Percentiles rank a stretch among this genome's conserved stretches.
Evolutionary conservation across 2,797 vertebrate genomes (phyloP).

Genomic region (Sebastes steindachneri): DNA sequence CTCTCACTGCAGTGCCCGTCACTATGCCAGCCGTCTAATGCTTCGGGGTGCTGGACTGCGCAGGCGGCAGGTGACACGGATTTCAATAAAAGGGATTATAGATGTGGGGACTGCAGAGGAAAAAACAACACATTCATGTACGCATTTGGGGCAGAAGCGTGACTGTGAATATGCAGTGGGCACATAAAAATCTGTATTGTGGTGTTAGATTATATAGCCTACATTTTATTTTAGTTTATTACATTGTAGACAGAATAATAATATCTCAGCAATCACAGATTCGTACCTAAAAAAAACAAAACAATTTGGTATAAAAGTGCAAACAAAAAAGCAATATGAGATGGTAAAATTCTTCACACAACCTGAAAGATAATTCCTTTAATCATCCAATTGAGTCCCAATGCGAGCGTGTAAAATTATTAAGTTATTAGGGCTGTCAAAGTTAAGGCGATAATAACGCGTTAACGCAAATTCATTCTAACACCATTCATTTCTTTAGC

Average conservation of each 20-base stretch:
- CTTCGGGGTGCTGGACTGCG: slow-evolving; percentile 83
- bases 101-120: slow-evolving; percentile 79
- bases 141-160: slow-evolving; percentile 50
- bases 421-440: too few relatives aligned
- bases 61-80: slow-evolving; percentile 85
- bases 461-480: too few relatives aligned
- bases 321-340: not conserved
- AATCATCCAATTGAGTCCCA: not conserved
- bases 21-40: slow-evolving; percentile 77
- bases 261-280: not conserved
- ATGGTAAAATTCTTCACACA: not conserved
- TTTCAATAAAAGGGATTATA: slow-evolving; percentile 88
- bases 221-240: not conserved
- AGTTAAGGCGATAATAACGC: too few relatives aligned
- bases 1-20: slow-evolving; percentile 74
- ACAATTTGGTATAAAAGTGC: not conserved
- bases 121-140: slow-evolving; percentile 62
- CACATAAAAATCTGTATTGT: not conserved
- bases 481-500: too few relatives aligned
- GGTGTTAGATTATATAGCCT: not conserved
- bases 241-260: not conserved
- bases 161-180: slow-evolving; percentile 17
- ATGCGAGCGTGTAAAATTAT: not conserved
- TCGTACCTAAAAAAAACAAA: not conserved
- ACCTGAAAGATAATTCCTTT: not conserved